Evolutionary conservation across 92 coral and sea anemone genomes (phyloP).

Genomic region (Chrysogorgia sp.): DNA sequence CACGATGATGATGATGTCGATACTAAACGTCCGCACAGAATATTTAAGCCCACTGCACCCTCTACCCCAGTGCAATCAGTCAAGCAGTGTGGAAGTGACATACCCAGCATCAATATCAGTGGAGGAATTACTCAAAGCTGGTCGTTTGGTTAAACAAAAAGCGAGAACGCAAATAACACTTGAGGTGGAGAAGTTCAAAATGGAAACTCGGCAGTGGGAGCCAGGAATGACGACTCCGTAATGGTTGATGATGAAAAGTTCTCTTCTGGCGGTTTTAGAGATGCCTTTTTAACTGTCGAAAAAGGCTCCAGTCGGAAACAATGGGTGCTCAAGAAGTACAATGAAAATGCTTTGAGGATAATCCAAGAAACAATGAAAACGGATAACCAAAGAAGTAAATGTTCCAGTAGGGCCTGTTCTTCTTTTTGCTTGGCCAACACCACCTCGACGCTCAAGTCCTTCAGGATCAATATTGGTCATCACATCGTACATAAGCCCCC

Average conservation of each 20-base stretch:
- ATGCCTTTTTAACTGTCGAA: slow-evolving; percentile 34
- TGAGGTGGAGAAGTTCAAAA: slow-evolving; percentile 2
- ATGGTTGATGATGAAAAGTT: slow-evolving; percentile 22
- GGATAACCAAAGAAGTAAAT: too few species aligned
- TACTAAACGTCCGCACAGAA: neutral
- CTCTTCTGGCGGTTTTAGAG: slow-evolving; percentile 22
- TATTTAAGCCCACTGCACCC: neutral
- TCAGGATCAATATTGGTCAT: too few species aligned
- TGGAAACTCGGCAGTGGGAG: slow-evolving; percentile 3
- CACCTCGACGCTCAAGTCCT: too few species aligned
- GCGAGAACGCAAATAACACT: neutral
- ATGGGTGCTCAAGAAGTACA: slow-evolving; percentile 13
- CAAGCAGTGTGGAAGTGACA: neutral
- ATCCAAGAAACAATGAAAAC: neutral
- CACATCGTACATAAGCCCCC: too few species aligned
- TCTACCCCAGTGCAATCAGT: slow-evolving; percentile 20
- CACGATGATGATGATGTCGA: too few species aligned
- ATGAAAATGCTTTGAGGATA: too few species aligned
- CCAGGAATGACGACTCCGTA: neutral
- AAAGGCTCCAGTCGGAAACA: slow-evolving; percentile 11
- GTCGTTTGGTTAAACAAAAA: slow-evolving; percentile 5
- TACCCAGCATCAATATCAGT: slow-evolving; percentile 61
- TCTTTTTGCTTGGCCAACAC: too few species aligned
- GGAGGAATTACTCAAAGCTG: slow-evolving; percentile 55
- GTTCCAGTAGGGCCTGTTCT: too few species aligned